Base-by-base conservation (phyloP, 2,888 invertebrate species). In the Nomada ruficornis region DNA sequence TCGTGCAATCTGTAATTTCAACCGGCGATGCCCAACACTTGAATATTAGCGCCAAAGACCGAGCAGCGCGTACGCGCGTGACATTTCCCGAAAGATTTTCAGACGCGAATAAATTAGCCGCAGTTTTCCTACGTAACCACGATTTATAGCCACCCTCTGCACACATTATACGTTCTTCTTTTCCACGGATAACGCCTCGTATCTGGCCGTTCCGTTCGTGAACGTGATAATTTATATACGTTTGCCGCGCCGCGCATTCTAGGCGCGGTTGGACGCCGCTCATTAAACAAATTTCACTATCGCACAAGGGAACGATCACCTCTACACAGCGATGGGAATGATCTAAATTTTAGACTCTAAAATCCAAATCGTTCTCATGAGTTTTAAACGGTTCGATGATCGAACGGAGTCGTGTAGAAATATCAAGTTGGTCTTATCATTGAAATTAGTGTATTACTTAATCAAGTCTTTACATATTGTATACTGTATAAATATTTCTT, bases 1-100 rank as follows among this genome's bases (percentile, higher is more conserved):
- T 67, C 80, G 44, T 44, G 54, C 54, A 44, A 44, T 60, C 76
- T 77, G 36, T 80, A 76, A 80, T 79, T 79, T 69, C 44, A 42
- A 3, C 7, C 50, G 20, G 15, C 68, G 64, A 50, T 42, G 47
- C 44, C 60, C 62, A 67, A 80, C 77, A 47, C 52, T 59, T 59
- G 7, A 55, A 65, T 71, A 65, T 77, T 64, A 71, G 47, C 36
- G 65, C 29, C 47, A 1, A 15, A 47, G 47, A 11, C 2, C 13
- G 15, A 47, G 47, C 47, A 54, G 11, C 52, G 18, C 11, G 13
- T 47, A 47, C 13, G 11, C 42, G n/a, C 13, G 55, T 62, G 80
- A 71, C 60, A 80, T 80, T 77, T 80, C 42, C 76, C 57, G 20
- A 47, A 20, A 29, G 57, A 64, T 76, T 64, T 63, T 79, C 63